Conservation (phyloP, 2,797 vertebrate genomes). For the Brotula barbata region DNA sequence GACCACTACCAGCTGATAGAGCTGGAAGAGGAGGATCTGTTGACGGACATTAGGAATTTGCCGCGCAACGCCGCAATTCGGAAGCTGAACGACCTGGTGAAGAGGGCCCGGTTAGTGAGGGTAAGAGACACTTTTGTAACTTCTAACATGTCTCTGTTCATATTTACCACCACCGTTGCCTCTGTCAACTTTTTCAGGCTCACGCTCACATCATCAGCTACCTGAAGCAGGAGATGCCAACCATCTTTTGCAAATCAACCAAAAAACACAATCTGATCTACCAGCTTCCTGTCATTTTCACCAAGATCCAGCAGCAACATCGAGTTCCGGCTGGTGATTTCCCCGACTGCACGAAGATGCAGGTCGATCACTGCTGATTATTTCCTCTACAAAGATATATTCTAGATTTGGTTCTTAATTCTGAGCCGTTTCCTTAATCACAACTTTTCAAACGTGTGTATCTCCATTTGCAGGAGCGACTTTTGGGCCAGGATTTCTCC, state of each 20-base stretch:
- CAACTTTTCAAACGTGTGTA: neutral
- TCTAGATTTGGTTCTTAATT: neutral
- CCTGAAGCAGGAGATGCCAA: slow-evolving; percentile 90
- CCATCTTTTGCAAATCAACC: slow-evolving; percentile 86
- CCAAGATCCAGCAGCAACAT: slow-evolving; percentile 87
- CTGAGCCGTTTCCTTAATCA: too few relatives aligned
- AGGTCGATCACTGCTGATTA: slow-evolving; percentile 70
- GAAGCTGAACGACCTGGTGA: slow-evolving; percentile 90
- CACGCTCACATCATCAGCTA: slow-evolving; percentile 89
- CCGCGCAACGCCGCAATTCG: slow-evolving; percentile 86
- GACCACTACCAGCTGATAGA: slow-evolving; percentile 88
- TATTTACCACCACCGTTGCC: neutral
- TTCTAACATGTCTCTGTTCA: neutral
- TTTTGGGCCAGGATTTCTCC: slow-evolving; percentile 86
- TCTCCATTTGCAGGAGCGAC: slow-evolving; percentile 79
- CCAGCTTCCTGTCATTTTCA: slow-evolving; percentile 86
- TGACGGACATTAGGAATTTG: slow-evolving; percentile 88
- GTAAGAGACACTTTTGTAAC: slow-evolving; percentile 67
- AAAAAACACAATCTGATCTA: slow-evolving; percentile 89
- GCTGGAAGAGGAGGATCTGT: slow-evolving; percentile 88
- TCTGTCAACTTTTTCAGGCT: slow-evolving; percentile 72
- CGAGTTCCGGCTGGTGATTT: slow-evolving; percentile 90
- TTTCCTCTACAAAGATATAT: neutral
- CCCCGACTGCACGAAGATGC: slow-evolving; percentile 90
- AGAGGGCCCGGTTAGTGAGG: slow-evolving; percentile 87